phyloP scores from a whole-genome alignment of 2,888 invertebrate genomes.

The Nebria salina region DNA sequence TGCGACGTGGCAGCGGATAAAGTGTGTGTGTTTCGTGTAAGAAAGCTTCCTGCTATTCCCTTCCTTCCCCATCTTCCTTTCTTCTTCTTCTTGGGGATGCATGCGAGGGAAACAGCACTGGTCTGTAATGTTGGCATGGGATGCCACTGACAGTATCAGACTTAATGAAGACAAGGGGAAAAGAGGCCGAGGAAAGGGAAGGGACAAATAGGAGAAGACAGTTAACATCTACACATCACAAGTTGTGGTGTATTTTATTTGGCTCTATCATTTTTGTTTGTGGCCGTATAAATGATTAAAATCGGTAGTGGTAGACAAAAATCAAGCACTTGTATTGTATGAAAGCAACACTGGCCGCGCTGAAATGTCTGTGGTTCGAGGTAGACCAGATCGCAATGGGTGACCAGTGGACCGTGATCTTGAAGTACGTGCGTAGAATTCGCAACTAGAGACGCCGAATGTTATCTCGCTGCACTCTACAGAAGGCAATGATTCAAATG shows the following conservation, averaged over 20 bases:
- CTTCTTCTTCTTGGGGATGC: background rate
- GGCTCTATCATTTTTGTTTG: background rate
- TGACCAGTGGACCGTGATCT: constrained; percentile 44
- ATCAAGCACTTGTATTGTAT: too few species aligned
- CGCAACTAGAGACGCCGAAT: background rate
- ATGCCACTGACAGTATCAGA: background rate
- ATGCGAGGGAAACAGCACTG: background rate
- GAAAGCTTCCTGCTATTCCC: constrained; percentile 18
- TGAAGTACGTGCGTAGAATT: constrained; percentile 33
- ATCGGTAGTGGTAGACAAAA: too few species aligned
- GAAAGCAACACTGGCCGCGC: background rate
- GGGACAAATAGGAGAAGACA: background rate
- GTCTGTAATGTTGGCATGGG: background rate
- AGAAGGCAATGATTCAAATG: background rate
- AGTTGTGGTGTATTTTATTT: background rate
- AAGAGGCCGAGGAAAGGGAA: background rate
- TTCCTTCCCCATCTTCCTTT: background rate
- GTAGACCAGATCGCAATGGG: constrained; percentile 24
- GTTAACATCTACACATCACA: background rate
- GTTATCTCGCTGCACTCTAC: constrained; percentile 5
- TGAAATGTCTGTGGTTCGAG: background rate
- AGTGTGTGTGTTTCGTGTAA: constrained; percentile 42
- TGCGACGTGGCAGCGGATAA: constrained; percentile 34
- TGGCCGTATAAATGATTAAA: background rate
- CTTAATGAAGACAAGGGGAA: background rate